Evolutionary conservation across 2,113 vertebrate species (phyloP), one percentile per base, ranked within the genome.

Genomic region (Mohoua ochrocephala): DNA sequence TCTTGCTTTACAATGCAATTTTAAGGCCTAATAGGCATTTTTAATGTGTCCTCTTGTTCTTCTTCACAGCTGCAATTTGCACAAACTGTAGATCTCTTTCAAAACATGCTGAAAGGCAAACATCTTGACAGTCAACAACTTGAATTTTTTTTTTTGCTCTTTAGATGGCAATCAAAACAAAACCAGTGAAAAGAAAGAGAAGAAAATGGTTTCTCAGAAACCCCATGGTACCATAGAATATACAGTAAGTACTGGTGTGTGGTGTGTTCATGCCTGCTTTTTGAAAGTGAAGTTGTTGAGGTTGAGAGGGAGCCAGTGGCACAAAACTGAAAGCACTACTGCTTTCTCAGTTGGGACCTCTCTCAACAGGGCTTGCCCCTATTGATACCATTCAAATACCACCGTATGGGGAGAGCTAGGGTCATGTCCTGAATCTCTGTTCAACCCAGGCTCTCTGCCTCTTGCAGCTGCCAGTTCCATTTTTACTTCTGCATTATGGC

Each of bases 151-250:
- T 52, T 87, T 61, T 59, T 87, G 27, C 94, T 93, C 54, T 93
- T 93, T 93, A 98, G 98, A 98, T 96, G 97, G 98, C 91, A 98
- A 98, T 97, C 98, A 98, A 92, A 98, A 97, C 94, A 98, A 98
- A 97, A 97, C 87, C 61, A 98, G 96, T 94, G 98, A 98, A 92
- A 98, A 98, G 93, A 98, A 98, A 93, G 98, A 98, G 89, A 98
- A 98, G 90, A 98, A 98, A 96, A 98, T 98, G 98, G 97, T 98
- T 87, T 97, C 95, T 63, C 98, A 97, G 96, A 98, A 98, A 91
- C 98, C 98, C 13, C 96, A 95, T 6, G 98, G 98, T 70, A 98
- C 98, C 80, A 44, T 98, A 88, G 98, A 98, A 82, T 98, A 98
- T 37, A 98, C 94, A 33, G 98, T 98, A 95, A 98, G 98, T 98